Evolutionary conservation across 2,888 invertebrate genomes (phyloP), one percentile per base, ranked within the genome.

Genomic region (Athalia circularis): DNA sequence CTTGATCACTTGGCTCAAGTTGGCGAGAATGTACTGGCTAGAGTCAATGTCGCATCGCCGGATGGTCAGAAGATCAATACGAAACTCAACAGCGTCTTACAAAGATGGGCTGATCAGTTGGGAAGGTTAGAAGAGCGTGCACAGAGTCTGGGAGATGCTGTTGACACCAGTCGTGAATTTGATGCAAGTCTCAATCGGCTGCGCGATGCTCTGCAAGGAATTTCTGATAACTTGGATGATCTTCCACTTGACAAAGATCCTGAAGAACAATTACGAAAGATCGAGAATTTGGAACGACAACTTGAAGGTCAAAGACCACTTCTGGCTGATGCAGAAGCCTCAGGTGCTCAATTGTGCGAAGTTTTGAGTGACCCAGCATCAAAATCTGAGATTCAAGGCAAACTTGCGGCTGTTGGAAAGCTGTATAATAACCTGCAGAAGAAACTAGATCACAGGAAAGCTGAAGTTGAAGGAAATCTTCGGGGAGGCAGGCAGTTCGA

Each of bases 91-190:
- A 93, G 93, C 45, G 92, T 98, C 52, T 94, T 92, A 83, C 92
- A 94, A 83, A 92, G 94, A 81, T 98, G 98, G 98, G 94, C 95
- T 79, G 96, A 96, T 83, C 92, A 98, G 77, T 89, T 93, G 50
- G 92, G 93, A 74, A 95, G 95, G 84, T 91, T 99, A 77, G 97
- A 97, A 86, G 96, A 97, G 84, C 94, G 98, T n/a, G 97, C 97
- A 0, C 95, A 95, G 57, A 96, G 95, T 80, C 92, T 98, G 4
- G 97, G 97, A 79, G 97, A 97, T 1, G 97, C 98, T 0, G 97
- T 96, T 3, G 98, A 97, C 85, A 96, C 98, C 7, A 96, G 97
- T 74, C 94, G 97, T 79, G 97, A 98, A 90, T 98, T 98, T 90
- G 97, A 98, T 91, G 96, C 97, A 0, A 96, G 96, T 2, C 92